Base-by-base conservation (phyloP, 35 echinoderm and acorn worm genomes). In the Ophiothrix spiculata region DNA sequence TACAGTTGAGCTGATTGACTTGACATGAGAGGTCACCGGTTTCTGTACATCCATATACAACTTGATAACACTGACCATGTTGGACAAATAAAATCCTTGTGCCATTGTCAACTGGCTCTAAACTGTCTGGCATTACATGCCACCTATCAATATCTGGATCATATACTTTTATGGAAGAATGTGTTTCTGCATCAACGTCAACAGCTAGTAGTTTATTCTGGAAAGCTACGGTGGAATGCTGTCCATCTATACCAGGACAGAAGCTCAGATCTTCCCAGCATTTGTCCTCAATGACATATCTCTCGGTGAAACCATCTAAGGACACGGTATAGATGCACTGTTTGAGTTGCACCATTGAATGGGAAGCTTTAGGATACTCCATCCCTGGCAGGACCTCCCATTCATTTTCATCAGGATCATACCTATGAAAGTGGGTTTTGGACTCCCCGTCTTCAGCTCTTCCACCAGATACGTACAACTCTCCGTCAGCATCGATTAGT, bases 401-500 rank as follows among this genome's bases (percentile, higher is more conserved):
- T 69, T 69, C 60, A 69, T 69, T 69, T 28, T 69, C 60, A 4
- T 69, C 60, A 10, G 25, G 60, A 69, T 69, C 60, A 25, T 69
- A 69, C 25, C 60, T 69, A 28, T 69, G 60, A 25, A 69, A 49
- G 42, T 49, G 42, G 60, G 60, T 69, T 69, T 69, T 69, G 60
- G 60, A 49, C 23, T 69, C 60, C 1, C 60, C 60, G 29, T 69
- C 60, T 69, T 69, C 60, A 25, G 60, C 60, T n/a, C 29, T 69
- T 4, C 60, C 60, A 2, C 60, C 60, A 28, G 6, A 69, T 15
- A 69, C 60, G 25, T 15, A 69, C 60, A 69, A 25, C 25, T n/a
- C 10, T n/a, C 60, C 25, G 60, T 69, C 60, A 69, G 25, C 60
- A 25, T 69, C 60, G 2, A 69, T 25, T 25, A 69, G 8, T 28